Conservation (phyloP, 2,888 invertebrate species). For the Ptilodon capucinus region DNA sequence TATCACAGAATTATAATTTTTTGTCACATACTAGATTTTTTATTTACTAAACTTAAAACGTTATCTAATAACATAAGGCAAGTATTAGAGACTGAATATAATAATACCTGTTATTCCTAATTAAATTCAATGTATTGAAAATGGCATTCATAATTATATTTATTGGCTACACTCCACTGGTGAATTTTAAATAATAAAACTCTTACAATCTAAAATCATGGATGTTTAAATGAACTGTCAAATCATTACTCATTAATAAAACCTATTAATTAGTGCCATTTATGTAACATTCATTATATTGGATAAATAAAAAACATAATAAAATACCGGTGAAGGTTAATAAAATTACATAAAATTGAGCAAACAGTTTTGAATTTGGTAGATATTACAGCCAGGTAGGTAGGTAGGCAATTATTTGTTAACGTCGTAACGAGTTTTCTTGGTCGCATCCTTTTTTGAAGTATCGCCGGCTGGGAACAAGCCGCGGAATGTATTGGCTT, state of each 20-base stretch:
- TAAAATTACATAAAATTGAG: constrained; percentile 2
- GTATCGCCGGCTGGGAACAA: constrained; percentile 55
- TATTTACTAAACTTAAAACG: not conserved
- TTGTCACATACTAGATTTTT: not conserved
- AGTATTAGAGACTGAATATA: not conserved
- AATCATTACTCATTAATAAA: too few species aligned
- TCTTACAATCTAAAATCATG: too few species aligned
- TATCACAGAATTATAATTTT: not conserved
- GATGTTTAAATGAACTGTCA: too few species aligned
- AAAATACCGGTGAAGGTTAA: too few species aligned
- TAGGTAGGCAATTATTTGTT: constrained; percentile 1
- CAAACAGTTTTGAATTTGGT: constrained; percentile 3
- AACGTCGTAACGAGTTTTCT: constrained; percentile 5
- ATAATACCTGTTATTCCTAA: not conserved
- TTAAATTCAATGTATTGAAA: not conserved
- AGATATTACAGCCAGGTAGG: constrained; percentile 8
- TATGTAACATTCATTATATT: too few species aligned
- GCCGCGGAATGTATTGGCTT: constrained; percentile 51
- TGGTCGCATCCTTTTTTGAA: constrained; percentile 22
- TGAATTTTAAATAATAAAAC: too few species aligned
- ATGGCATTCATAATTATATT: too few species aligned
- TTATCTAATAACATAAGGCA: not conserved
- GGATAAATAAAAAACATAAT: too few species aligned
- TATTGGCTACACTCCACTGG: too few species aligned
- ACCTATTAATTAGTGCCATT: too few species aligned